Evolutionary conservation across 2,797 vertebrate species (phyloP).

Genomic region (Morelia viridis): DNA sequence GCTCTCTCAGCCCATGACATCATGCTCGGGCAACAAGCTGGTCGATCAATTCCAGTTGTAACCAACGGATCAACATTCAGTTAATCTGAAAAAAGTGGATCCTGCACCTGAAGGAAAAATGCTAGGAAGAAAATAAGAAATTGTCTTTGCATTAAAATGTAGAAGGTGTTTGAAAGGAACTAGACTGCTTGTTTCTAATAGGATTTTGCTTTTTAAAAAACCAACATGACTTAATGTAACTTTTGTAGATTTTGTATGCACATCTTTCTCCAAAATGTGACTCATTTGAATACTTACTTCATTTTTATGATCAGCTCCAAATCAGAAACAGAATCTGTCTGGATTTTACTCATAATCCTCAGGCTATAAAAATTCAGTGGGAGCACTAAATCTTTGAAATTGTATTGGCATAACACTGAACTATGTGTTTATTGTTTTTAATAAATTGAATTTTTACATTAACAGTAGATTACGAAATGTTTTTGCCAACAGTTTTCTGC

Average conservation of each 20-base stretch:
- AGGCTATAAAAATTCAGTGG: slow-evolving; percentile 54
- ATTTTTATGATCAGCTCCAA: slow-evolving; percentile 46
- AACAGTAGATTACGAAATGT: slow-evolving; percentile 17
- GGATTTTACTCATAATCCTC: slow-evolving; percentile 52
- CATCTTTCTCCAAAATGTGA: slow-evolving; percentile 62
- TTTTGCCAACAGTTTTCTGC: slow-evolving; percentile 7
- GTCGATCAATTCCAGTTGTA: too few species aligned
- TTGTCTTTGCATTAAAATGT: background rate
- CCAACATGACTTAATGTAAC: slow-evolving; percentile 11
- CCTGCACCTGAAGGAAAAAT: too few species aligned
- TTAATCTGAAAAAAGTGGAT: too few species aligned
- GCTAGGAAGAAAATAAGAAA: too few species aligned
- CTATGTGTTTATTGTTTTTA: slow-evolving; percentile 37
- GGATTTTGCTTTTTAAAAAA: background rate
- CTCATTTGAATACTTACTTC: slow-evolving; percentile 51
- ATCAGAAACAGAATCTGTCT: slow-evolving; percentile 61
- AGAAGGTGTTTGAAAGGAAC: background rate
- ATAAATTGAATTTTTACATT: slow-evolving; percentile 49
- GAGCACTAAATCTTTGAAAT: slow-evolving; percentile 37
- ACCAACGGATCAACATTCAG: too few species aligned
- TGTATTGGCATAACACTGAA: slow-evolving; percentile 41
- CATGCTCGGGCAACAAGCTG: too few species aligned
- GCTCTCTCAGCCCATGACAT: too few species aligned
- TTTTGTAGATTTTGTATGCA: slow-evolving; percentile 51
- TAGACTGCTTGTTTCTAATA: background rate